Conservation (phyloP, 1,140 invertebrate species). For the Caenorhabditis inopinata region DNA sequence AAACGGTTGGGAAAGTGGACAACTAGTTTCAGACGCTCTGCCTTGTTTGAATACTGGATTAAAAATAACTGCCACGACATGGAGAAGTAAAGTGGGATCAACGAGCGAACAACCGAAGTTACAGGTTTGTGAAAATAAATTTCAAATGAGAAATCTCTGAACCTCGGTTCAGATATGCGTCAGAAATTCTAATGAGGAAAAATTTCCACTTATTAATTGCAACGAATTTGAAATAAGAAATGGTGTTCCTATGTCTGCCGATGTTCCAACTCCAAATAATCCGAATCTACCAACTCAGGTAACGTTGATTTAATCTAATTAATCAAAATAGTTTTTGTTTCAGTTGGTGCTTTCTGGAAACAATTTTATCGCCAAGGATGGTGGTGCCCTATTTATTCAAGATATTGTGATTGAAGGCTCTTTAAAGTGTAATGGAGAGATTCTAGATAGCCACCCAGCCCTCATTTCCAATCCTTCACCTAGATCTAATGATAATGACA, state of each 20-base stretch:
- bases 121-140: slow-evolving; percentile 9
- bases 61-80: slow-evolving; percentile 42
- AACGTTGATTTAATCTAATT: neutral
- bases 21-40: slow-evolving; percentile 46
- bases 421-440: slow-evolving; percentile 8
- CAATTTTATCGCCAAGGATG: slow-evolving; percentile 43
- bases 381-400: slow-evolving; percentile 49
- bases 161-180: slow-evolving; percentile 42
- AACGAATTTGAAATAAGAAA: slow-evolving; percentile 45
- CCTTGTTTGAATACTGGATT: slow-evolving; percentile 38
- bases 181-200: slow-evolving; percentile 42
- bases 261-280: slow-evolving; percentile 44
- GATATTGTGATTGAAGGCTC: slow-evolving; percentile 46
- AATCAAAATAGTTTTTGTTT: neutral
- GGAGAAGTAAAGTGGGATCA: slow-evolving; percentile 37
- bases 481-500: neutral
- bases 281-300: slow-evolving; percentile 41
- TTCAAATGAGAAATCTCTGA: no score
- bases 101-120: slow-evolving; percentile 42
- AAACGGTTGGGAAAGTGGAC: slow-evolving; percentile 47
- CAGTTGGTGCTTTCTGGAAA: slow-evolving; percentile 44
- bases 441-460: neutral
- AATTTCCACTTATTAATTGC: slow-evolving; percentile 42
- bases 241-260: slow-evolving; percentile 42
- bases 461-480: slow-evolving; percentile 7